phyloP scores from a whole-genome alignment of 2,888 invertebrate species.

The Aphrophora alni region DNA sequence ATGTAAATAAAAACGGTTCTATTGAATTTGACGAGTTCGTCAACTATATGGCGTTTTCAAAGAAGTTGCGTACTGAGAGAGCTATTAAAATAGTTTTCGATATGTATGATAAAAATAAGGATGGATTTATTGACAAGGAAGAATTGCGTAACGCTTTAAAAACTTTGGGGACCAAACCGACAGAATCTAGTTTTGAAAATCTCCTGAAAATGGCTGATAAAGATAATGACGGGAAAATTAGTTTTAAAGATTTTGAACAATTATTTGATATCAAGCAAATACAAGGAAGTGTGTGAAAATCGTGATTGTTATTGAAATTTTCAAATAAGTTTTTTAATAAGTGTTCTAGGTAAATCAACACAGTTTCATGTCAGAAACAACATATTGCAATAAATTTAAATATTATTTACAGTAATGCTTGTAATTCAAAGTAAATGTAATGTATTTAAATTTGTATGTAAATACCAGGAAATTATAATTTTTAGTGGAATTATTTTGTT shows the following conservation, averaged over 20 bases:
- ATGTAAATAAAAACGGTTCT: constrained; percentile 28
- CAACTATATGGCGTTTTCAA: constrained; percentile 28
- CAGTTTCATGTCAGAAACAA: too few species aligned
- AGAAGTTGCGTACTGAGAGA: constrained; percentile 24
- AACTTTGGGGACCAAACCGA: constrained; percentile 20
- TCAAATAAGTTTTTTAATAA: too few species aligned
- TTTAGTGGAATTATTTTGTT: too few species aligned
- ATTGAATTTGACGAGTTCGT: constrained; percentile 30
- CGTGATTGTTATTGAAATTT: too few species aligned
- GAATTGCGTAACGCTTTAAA: constrained; percentile 27
- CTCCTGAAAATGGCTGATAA: constrained; percentile 25
- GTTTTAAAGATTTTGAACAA: constrained; percentile 27
- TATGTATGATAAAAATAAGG: constrained; percentile 32
- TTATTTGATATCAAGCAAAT: constrained; percentile 29
- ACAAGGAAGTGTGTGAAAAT: neutral
- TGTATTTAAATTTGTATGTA: too few species aligned
- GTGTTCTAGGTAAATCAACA: too few species aligned
- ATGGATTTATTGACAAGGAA: constrained; percentile 33
- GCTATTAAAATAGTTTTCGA: constrained; percentile 35
- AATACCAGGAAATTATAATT: too few species aligned
- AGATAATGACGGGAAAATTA: constrained; percentile 33
- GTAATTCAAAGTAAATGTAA: too few species aligned
- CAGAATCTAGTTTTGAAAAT: constrained; percentile 23
- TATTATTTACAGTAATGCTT: too few species aligned
- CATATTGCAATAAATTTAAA: too few species aligned